Evolutionary conservation across 2,113 vertebrate genomes (phyloP).

Genomic region (Megatriorchis doriae): DNA sequence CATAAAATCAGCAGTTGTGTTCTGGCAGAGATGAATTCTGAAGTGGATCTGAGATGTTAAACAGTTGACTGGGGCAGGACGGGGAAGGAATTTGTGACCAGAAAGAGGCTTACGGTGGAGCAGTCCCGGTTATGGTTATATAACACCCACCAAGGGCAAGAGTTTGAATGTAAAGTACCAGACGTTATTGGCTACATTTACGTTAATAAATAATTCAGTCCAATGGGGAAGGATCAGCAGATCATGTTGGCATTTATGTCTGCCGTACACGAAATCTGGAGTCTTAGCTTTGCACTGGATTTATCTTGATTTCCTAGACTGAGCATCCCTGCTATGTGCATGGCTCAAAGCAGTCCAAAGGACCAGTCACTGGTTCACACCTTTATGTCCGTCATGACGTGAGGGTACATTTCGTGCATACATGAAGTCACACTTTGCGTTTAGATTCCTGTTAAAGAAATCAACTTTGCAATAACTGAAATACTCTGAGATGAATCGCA

Average conservation of each 20-base stretch:
- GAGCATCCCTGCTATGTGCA: not conserved
- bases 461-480: not conserved
- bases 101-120: not conserved
- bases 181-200: not conserved
- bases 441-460: not conserved
- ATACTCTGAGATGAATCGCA: not conserved
- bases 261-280: not conserved
- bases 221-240: not conserved
- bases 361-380: not conserved
- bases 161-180: not conserved
- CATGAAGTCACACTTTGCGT: not conserved
- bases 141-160: not conserved
- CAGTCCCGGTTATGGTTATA: not conserved
- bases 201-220: not conserved
- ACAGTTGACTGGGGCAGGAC: not conserved
- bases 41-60: not conserved
- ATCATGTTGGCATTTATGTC: not conserved
- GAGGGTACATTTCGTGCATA: not conserved
- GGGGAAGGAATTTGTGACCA: not conserved
- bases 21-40: not conserved
- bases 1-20: not conserved
- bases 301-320: not conserved
- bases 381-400: fast-evolving
- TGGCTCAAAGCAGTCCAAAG: not conserved
- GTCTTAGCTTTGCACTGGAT: not conserved